Conservation (phyloP, 2,113 vertebrate species). For the Carassius auratus region DNA sequence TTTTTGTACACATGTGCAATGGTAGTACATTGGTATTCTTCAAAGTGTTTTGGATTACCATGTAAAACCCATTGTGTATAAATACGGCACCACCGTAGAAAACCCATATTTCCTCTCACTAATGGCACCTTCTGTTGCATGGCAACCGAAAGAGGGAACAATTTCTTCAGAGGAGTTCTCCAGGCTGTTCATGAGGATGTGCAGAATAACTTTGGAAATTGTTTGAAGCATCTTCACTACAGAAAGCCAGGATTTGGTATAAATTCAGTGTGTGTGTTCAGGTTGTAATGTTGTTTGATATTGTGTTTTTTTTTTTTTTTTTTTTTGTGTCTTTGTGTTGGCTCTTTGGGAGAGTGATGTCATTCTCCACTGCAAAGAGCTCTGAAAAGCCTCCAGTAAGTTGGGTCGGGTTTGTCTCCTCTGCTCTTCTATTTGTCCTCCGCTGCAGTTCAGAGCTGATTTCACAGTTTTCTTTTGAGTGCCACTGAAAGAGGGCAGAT, state of each 20-base stretch:
- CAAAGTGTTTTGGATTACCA: not conserved
- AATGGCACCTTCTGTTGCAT: constrained; percentile 63
- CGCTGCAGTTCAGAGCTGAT: constrained; percentile 76
- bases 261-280: constrained; percentile 9
- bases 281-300: not conserved
- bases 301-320: not conserved
- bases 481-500: constrained; percentile 76
- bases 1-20: not conserved
- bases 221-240: not conserved
- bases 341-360: constrained; percentile 50
- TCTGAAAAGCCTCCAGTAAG: constrained; percentile 62
- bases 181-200: constrained; percentile 8
- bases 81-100: not conserved
- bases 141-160: constrained; percentile 68
- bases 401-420: constrained; percentile 37
- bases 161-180: constrained; percentile 39
- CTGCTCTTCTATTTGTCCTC: constrained; percentile 72
- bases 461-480: constrained; percentile 79
- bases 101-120: constrained; percentile 66
- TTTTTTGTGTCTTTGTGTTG: not conserved
- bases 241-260: constrained; percentile 17
- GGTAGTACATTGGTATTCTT: too few relatives aligned
- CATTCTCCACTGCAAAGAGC: constrained; percentile 52
- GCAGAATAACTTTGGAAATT: not conserved
- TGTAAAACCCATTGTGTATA: not conserved